phyloP scores from a whole-genome alignment of 2,113 vertebrate genomes.

The Atractosteus spatula region DNA sequence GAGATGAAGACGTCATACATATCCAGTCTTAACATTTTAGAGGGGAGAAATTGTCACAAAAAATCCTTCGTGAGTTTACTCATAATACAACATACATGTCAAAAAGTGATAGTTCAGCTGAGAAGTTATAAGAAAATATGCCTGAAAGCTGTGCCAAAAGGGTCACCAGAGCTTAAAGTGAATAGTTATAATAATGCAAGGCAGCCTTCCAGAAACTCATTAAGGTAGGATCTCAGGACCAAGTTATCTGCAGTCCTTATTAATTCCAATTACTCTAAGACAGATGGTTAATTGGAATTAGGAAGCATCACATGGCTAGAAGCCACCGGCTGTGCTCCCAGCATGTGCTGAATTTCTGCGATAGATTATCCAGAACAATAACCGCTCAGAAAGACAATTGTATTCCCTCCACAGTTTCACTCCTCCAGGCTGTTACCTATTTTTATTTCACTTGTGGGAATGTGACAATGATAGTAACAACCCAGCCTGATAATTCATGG shows the following conservation, averaged over 20 bases:
- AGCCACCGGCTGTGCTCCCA: conserved; percentile 45
- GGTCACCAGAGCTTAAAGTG: conserved; percentile 43
- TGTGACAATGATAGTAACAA: conserved; percentile 27
- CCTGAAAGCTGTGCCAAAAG: conserved; percentile 35
- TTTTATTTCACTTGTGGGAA: neutral
- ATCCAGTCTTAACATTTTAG: too few species aligned
- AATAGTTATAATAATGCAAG: conserved; percentile 28
- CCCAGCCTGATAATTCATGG: conserved; percentile 26
- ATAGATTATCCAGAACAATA: conserved; percentile 56
- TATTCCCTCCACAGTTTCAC: conserved; percentile 52
- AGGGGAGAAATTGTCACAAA: too few species aligned
- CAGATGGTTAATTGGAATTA: conserved; percentile 66
- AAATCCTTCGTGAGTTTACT: conserved; percentile 37
- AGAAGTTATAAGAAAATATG: conserved; percentile 59
- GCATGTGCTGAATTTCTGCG: conserved; percentile 58
- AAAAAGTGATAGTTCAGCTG: conserved; percentile 35
- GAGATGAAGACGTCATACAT: too few species aligned
- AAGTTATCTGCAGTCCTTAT: conserved; percentile 24
- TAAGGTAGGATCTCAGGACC: conserved; percentile 24
- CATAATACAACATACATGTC: conserved; percentile 59
- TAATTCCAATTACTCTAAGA: conserved; percentile 40
- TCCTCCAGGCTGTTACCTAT: conserved; percentile 40
- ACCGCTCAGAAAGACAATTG: conserved; percentile 59
- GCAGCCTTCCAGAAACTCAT: conserved; percentile 25
- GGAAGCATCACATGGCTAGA: conserved; percentile 47